A percentile compares a stretch with the other conserved stretches of the same genome.
Conservation (phyloP, 2,888 invertebrate genomes). For the Incurvaria masculella region DNA sequence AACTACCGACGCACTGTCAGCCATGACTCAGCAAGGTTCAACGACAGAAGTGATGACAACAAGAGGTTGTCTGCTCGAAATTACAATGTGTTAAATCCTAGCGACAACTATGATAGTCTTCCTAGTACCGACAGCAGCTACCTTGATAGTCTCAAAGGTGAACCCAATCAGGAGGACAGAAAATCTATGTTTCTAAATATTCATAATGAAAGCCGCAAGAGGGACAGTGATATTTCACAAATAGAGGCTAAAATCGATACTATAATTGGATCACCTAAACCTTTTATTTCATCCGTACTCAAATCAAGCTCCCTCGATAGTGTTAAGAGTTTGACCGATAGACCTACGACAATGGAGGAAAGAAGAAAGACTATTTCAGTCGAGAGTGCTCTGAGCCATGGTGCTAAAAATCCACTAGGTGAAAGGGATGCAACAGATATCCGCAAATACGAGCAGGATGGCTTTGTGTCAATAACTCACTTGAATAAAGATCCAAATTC, state of each 20-base stretch:
- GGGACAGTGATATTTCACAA: conserved; percentile 50
- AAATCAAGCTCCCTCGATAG: conserved; percentile 58
- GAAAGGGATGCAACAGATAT: conserved; percentile 22
- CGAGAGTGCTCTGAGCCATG: conserved; percentile 40
- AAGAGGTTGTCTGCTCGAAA: conserved; percentile 44
- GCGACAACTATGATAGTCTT: conserved; percentile 45
- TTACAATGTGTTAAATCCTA: conserved; percentile 33
- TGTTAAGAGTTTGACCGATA: conserved; percentile 55
- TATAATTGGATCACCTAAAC: conserved; percentile 53
- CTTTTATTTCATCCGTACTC: conserved; percentile 46
- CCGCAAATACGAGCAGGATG: conserved; percentile 34
- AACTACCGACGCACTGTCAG: conserved; percentile 44
- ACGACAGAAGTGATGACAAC: conserved; percentile 37
- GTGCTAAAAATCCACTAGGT: conserved; percentile 19
- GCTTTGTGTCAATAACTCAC: conserved; percentile 56
- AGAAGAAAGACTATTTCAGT: conserved; percentile 50
- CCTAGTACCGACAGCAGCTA: conserved; percentile 46
- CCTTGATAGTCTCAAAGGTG: conserved; percentile 45
- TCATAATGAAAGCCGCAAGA: conserved; percentile 36
- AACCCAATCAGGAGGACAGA: conserved; percentile 29
- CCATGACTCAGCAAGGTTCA: conserved; percentile 14
- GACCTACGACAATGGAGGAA: conserved; percentile 30
- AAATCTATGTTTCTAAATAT: conserved; percentile 41
- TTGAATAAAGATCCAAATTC: conserved; percentile 48
- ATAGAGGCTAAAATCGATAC: conserved; percentile 55